Conservation (phyloP, 2,888 invertebrate species). For the Agrochola litura region DNA sequence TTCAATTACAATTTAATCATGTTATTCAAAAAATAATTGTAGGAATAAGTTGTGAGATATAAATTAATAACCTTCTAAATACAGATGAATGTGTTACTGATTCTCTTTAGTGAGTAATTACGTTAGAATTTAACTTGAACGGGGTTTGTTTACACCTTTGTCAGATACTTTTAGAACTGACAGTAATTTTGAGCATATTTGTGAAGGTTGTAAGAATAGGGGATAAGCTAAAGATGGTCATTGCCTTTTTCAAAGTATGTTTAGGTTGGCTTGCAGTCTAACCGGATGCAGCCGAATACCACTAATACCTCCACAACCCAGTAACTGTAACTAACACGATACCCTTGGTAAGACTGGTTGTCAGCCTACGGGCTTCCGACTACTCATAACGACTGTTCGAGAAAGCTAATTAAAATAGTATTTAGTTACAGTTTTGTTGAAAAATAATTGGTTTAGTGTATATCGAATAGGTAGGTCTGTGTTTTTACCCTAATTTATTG, state of each 20-base stretch:
- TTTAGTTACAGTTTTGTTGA: neutral
- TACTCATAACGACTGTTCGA: neutral
- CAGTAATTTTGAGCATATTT: neutral
- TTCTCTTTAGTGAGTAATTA: neutral
- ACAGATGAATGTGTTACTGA: neutral
- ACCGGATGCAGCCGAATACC: neutral
- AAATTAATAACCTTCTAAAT: neutral
- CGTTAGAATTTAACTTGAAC: neutral
- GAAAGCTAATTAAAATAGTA: neutral
- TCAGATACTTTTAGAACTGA: neutral
- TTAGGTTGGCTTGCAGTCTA: neutral
- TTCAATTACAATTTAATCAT: neutral
- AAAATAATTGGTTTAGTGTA: neutral
- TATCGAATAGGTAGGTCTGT: neutral
- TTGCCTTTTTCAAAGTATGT: neutral
- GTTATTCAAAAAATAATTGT: neutral
- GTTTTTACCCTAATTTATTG: neutral
- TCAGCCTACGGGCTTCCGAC: too few species aligned
- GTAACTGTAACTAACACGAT: neutral
- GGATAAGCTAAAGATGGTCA: neutral
- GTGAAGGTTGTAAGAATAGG: neutral
- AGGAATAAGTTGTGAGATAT: too few species aligned
- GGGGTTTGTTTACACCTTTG: neutral
- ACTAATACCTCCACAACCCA: neutral
- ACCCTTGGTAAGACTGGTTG: neutral